phyloP scores from a whole-genome alignment of 2,888 invertebrate genomes.

The Acleris cristana region DNA sequence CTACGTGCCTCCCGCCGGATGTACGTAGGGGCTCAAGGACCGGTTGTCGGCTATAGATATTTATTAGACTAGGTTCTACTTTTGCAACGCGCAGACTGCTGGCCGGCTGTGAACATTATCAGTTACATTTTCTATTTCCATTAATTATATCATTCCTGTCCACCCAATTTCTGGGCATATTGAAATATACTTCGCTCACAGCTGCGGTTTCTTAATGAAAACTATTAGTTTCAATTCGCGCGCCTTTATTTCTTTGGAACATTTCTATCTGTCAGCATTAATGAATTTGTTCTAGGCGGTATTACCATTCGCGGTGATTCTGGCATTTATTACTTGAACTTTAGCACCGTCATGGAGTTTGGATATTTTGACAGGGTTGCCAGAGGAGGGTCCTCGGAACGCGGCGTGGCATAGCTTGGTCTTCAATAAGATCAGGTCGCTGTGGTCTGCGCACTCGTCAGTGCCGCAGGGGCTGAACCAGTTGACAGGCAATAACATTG shows the following conservation, averaged over 20 bases:
- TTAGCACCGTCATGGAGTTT: slow-evolving; percentile 18
- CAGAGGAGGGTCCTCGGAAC: slow-evolving; percentile 76
- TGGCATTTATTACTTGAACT: slow-evolving; percentile 27
- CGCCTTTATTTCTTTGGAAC: slow-evolving; percentile 58
- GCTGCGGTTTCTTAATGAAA: slow-evolving; percentile 70
- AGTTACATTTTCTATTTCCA: slow-evolving; percentile 77
- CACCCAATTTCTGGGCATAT: slow-evolving; percentile 59
- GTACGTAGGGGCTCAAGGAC: slow-evolving; percentile 80
- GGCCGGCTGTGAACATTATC: slow-evolving; percentile 74
- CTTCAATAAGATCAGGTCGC: slow-evolving; percentile 94
- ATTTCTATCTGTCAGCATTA: slow-evolving; percentile 62
- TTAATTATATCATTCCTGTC: slow-evolving; percentile 73
- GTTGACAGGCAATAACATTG: slow-evolving; percentile 85
- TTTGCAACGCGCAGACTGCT: slow-evolving; percentile 78
- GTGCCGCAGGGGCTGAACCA: slow-evolving; percentile 92
- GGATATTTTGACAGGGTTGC: slow-evolving; percentile 65
- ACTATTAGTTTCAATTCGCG: slow-evolving; percentile 69
- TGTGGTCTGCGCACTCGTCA: slow-evolving; percentile 92
- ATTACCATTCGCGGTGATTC: slow-evolving; percentile 33
- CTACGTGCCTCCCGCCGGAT: slow-evolving; percentile 77
- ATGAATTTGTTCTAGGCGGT: slow-evolving; percentile 56
- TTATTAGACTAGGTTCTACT: slow-evolving; percentile 58
- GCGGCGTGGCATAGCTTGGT: slow-evolving; percentile 90
- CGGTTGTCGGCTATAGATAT: slow-evolving; percentile 64
- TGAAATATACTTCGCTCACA: slow-evolving; percentile 70